Conservation (phyloP, 2,797 vertebrate genomes). For the Notolepis coatsorum region DNA sequence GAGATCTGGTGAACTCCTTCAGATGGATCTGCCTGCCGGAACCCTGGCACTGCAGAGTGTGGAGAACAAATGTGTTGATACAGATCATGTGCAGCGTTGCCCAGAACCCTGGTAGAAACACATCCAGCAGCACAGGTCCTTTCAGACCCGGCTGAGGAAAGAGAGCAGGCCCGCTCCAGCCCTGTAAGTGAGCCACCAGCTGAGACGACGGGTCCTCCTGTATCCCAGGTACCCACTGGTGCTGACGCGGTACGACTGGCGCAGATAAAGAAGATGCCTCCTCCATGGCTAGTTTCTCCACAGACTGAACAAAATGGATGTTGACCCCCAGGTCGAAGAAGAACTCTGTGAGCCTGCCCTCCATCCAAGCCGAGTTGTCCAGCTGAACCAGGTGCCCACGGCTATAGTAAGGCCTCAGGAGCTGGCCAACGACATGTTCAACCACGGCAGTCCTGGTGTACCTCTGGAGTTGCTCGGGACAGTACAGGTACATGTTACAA, state of each 20-base stretch:
- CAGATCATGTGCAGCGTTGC: slow-evolving; percentile 62
- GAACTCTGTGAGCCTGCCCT: slow-evolving; percentile 45
- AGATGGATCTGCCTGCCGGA: slow-evolving; percentile 44
- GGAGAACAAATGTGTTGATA: slow-evolving; percentile 77
- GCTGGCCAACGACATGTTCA: slow-evolving; percentile 65
- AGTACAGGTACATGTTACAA: slow-evolving; percentile 74
- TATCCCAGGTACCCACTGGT: neutral
- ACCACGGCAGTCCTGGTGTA: slow-evolving; percentile 58
- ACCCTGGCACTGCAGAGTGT: slow-evolving; percentile 58
- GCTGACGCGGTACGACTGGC: neutral
- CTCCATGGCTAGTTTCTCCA: slow-evolving; percentile 1
- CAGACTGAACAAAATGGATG: slow-evolving; percentile 47
- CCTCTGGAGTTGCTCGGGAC: slow-evolving; percentile 63
- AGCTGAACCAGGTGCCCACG: slow-evolving; percentile 57
- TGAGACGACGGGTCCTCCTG: slow-evolving; percentile 23
- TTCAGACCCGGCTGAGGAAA: slow-evolving; percentile 46
- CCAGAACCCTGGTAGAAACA: slow-evolving; percentile 73
- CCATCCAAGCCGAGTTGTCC: slow-evolving; percentile 64
- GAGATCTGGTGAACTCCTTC: slow-evolving; percentile 58
- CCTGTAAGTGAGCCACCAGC: slow-evolving; percentile 56
- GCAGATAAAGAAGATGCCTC: slow-evolving; percentile 6
- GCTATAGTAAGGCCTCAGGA: slow-evolving; percentile 67
- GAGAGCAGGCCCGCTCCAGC: slow-evolving; percentile 73
- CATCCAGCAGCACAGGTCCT: slow-evolving; percentile 4
- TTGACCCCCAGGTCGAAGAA: slow-evolving; percentile 53